Evolutionary conservation across 2,888 invertebrate genomes (phyloP).

Genomic region (Petrolisthes manimaculis): DNA sequence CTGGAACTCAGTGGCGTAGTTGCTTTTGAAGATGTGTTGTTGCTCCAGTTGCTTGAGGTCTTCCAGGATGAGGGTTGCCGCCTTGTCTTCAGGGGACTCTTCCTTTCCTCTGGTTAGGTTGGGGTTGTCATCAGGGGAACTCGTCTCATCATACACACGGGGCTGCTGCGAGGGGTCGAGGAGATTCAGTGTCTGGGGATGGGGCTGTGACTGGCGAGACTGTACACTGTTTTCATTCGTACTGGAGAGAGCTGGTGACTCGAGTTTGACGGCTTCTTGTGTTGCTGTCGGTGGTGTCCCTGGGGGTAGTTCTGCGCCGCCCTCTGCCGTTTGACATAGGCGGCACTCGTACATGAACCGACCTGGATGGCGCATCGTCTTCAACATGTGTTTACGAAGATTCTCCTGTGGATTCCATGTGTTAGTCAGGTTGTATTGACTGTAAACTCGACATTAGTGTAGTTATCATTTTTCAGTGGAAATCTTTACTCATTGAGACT

Average conservation of each 20-base stretch:
- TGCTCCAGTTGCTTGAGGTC: background rate
- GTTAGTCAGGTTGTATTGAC: too few species aligned
- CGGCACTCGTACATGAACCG: slow-evolving; percentile 84
- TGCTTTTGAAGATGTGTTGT: slow-evolving; percentile 73
- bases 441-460: too few species aligned
- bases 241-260: background rate
- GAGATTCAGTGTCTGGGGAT: slow-evolving; percentile 11
- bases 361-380: slow-evolving; percentile 83
- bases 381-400: slow-evolving; percentile 86
- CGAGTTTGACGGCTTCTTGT: background rate
- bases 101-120: background rate
- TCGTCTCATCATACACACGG: background rate
- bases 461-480: too few species aligned
- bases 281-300: background rate
- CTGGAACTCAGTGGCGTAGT: slow-evolving; percentile 79
- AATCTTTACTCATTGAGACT: too few species aligned
- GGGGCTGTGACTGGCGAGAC: slow-evolving; percentile 1
- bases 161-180: too few species aligned
- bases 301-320: background rate
- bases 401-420: slow-evolving; percentile 78
- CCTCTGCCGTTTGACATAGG: slow-evolving; percentile 73
- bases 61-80: slow-evolving; percentile 67
- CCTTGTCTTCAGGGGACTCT: slow-evolving; percentile 43
- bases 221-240: background rate
- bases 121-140: background rate